These are phyloP conservation scores for Tachuris rubrigastra DNA, from an alignment of 2,113 vertebrate species.

Conservation along the genomic window DNA sequence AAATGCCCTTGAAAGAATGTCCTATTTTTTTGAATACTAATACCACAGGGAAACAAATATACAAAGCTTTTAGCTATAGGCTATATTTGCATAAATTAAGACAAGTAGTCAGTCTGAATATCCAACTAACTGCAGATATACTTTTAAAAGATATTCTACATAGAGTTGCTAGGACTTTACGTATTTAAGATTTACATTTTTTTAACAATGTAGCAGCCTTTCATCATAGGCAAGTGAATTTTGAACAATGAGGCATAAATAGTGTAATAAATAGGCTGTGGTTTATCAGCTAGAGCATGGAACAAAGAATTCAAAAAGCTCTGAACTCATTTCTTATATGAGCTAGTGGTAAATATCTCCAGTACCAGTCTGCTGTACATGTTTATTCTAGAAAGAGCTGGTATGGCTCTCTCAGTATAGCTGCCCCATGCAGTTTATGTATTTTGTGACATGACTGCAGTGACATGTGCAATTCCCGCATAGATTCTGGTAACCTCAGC, in stretches of 20 bases:
- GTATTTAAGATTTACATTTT: conserved; percentile 70
- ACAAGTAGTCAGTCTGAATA: conserved; percentile 44
- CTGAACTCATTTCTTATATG: conserved; percentile 26
- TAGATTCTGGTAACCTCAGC: background rate
- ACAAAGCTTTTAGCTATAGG: conserved; percentile 76
- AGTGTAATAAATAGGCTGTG: conserved; percentile 57
- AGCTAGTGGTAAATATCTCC: conserved; percentile 19
- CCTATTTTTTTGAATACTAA: conserved; percentile 74
- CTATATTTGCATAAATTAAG: conserved; percentile 77
- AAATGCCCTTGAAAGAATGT: conserved; percentile 77
- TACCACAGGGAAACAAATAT: conserved; percentile 74
- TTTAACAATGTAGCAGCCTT: conserved; percentile 51
- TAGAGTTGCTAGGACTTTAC: conserved; percentile 42
- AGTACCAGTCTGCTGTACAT: conserved; percentile 41
- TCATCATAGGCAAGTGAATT: conserved; percentile 59
- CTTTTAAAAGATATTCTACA: conserved; percentile 58
- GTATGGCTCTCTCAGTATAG: background rate
- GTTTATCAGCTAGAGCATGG: conserved; percentile 59
- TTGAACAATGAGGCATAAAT: conserved; percentile 67
- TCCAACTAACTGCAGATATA: conserved; percentile 53
- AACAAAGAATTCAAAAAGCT: conserved; percentile 50
- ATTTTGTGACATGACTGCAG: background rate
- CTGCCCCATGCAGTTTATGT: background rate
- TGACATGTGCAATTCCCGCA: background rate
- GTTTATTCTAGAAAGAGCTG: background rate